Evolutionary conservation across 2,113 vertebrate species (phyloP).

Genomic region (Ramphastos sulfuratus): DNA sequence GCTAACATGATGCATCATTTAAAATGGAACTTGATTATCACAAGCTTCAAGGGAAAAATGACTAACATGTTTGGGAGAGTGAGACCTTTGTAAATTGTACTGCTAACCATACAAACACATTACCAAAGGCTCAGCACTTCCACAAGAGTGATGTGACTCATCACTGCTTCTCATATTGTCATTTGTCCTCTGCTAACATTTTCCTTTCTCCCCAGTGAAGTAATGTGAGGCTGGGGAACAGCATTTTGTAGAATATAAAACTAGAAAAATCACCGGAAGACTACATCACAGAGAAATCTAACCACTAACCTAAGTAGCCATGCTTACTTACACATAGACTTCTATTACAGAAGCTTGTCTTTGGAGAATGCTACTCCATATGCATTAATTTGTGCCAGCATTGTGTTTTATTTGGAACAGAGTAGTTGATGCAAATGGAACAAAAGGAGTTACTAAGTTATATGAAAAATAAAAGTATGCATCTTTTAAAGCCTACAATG

Average conservation of each 20-base stretch:
- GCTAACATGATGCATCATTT: background rate
- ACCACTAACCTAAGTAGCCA: background rate
- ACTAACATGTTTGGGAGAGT: background rate
- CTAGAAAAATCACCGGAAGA: background rate
- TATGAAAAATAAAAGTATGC: background rate
- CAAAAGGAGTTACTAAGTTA: background rate
- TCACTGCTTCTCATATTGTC: background rate
- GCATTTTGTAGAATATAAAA: background rate
- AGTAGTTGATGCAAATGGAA: background rate
- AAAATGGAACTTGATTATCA: background rate
- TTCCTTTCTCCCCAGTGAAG: background rate
- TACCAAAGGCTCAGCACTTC: constrained; percentile 15
- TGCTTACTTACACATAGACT: background rate
- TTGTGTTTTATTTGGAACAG: background rate
- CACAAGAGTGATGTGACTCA: constrained; percentile 13
- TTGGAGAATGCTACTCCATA: background rate
- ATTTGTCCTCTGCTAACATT: constrained; percentile 18
- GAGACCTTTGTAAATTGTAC: background rate
- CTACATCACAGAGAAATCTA: background rate
- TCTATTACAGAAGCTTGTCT: background rate
- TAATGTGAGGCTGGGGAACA: background rate
- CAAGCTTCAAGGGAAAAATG: background rate
- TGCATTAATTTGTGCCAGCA: background rate
- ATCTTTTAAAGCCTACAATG: background rate
- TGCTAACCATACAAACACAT: background rate